Evolutionary conservation across 2,113 vertebrate genomes (phyloP).

Genomic region (Cacatua alba): DNA sequence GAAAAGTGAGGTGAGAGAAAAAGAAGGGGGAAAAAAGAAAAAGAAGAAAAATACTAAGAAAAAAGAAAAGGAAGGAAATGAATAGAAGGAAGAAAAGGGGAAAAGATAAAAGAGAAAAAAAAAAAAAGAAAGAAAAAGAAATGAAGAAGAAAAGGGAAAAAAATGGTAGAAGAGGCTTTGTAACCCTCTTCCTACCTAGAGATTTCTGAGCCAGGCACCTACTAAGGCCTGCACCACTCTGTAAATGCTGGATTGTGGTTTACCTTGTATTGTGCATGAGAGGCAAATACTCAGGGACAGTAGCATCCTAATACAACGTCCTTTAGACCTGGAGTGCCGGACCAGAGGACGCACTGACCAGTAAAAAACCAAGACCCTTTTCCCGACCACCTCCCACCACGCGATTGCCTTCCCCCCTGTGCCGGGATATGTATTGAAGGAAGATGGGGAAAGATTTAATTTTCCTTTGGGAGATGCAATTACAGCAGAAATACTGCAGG

Average conservation of each 20-base stretch:
- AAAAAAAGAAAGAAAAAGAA: too few species aligned
- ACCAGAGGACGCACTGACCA: not conserved
- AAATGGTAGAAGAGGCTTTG: rapidly evolving
- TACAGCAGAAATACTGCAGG: conserved; percentile 60
- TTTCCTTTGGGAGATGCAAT: conserved; percentile 68
- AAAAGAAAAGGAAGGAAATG: rapidly evolving
- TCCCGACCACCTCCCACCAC: not conserved
- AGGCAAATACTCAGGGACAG: not conserved
- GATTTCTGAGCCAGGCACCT: not conserved
- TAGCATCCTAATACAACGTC: not conserved
- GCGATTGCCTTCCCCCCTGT: not conserved
- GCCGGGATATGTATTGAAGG: not conserved
- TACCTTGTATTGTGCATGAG: not conserved
- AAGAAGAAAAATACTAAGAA: not conserved
- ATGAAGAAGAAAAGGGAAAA: too few species aligned
- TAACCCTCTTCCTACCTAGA: not conserved
- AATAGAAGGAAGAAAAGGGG: rapidly evolving
- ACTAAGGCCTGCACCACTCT: not conserved
- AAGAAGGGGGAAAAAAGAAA: too few species aligned
- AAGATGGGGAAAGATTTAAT: conserved; percentile 53
- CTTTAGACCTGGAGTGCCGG: not conserved
- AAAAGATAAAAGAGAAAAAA: rapidly evolving
- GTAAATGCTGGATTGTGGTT: not conserved
- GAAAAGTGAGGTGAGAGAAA: not conserved
- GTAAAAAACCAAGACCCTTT: not conserved